phyloP scores from a whole-genome alignment of 64 coral and sea anemone species.

The Montipora foliosa region DNA sequence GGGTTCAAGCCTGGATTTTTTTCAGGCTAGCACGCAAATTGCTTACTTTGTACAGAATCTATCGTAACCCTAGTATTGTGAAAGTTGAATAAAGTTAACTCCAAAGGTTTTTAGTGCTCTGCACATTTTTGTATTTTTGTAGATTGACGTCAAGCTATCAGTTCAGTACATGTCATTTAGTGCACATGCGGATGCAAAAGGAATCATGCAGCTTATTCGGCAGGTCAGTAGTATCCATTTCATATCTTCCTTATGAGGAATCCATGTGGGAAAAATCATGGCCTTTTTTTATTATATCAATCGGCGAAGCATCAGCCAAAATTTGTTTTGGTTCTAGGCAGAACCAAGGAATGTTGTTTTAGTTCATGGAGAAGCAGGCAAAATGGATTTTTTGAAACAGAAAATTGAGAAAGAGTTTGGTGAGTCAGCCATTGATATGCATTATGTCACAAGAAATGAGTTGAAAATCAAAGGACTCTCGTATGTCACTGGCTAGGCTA shows the following conservation, averaged over 20 bases:
- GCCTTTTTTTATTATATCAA: too few relatives aligned
- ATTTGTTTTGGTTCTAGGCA: conserved; percentile 27
- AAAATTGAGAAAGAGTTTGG: conserved; percentile 96
- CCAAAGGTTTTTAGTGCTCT: too few relatives aligned
- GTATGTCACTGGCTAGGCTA: too few relatives aligned
- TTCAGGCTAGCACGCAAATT: too few relatives aligned
- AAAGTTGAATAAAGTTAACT: too few relatives aligned
- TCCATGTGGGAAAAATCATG: too few relatives aligned
- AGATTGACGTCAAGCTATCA: conserved; percentile 99
- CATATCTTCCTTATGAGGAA: neutral
- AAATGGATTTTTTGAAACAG: conserved; percentile 95
- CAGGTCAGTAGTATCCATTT: conserved; percentile 55
- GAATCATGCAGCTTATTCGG: conserved; percentile 97
- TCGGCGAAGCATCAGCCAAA: too few relatives aligned
- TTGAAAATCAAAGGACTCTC: too few relatives aligned
- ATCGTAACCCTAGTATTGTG: too few relatives aligned
- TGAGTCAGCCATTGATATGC: conserved; percentile 25
- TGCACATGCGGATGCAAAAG: conserved; percentile 97
- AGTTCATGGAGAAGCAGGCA: conserved; percentile 84
- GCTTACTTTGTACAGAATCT: too few relatives aligned
- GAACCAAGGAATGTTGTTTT: conserved; percentile 88
- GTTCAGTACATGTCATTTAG: conserved; percentile 99
- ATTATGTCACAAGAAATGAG: too few relatives aligned
- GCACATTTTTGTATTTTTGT: neutral
- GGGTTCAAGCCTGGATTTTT: too few relatives aligned